These are phyloP conservation scores for Mimas tiliae DNA, from an alignment of 2,888 invertebrate species.

Conservation along the genomic window DNA sequence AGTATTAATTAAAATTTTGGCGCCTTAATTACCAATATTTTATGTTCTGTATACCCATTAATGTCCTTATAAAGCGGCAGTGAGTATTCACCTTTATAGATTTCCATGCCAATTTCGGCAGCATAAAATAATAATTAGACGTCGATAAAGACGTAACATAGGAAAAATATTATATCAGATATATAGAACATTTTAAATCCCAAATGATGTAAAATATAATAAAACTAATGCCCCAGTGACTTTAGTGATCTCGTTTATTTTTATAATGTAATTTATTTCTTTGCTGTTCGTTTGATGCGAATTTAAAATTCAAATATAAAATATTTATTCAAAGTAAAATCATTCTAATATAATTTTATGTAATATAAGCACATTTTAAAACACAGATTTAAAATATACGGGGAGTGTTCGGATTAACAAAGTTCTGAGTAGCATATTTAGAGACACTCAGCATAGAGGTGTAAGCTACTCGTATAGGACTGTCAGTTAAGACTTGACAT, in stretches of 20 bases:
- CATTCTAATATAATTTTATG: neutral
- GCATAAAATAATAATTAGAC: slow-evolving; percentile 16
- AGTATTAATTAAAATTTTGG: neutral
- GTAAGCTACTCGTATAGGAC: no score
- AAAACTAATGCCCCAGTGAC: neutral
- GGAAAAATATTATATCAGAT: neutral
- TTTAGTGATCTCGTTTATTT: neutral
- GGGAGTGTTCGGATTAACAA: no score
- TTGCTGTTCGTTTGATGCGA: neutral
- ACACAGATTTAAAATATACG: no score
- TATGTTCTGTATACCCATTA: neutral
- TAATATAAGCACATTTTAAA: no score
- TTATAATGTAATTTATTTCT: neutral
- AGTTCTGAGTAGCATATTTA: no score
- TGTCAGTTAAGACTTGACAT: no score
- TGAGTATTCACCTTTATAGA: slow-evolving; percentile 6
- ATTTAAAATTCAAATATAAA: neutral
- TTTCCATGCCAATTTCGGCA: no score
- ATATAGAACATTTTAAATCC: neutral
- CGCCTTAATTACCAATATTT: neutral
- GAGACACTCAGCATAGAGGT: no score
- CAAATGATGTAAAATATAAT: neutral
- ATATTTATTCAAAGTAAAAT: neutral
- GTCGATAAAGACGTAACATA: slow-evolving; percentile 8
- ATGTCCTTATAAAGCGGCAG: neutral